A percentile compares a stretch with the other conserved stretches of the same genome.
Conservation (phyloP, 2,797 vertebrate species). For the Danio choprae region DNA sequence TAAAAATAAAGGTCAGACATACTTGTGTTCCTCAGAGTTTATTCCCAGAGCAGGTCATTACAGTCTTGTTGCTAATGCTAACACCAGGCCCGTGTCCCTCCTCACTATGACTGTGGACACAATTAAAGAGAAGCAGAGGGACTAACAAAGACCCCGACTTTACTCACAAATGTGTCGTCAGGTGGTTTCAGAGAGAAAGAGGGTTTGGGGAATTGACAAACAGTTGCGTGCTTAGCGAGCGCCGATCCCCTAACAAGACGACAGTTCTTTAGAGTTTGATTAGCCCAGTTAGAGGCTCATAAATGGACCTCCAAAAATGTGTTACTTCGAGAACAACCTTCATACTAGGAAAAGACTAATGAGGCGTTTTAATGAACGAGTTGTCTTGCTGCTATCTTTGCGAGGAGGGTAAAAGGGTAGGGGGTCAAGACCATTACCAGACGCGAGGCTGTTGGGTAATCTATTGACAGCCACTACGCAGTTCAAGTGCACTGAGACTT, state of each 20-base stretch:
- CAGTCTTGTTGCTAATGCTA: conserved; percentile 67
- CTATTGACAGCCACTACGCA: conserved; percentile 41
- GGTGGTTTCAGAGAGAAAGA: conserved; percentile 32
- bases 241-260: conserved; percentile 27
- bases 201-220: conserved; percentile 24
- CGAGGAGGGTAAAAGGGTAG: conserved; percentile 32
- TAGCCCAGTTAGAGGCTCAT: conserved; percentile 44
- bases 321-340: conserved; percentile 45
- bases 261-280: conserved; percentile 43
- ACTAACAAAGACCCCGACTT: conserved; percentile 27
- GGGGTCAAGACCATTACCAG: conserved; percentile 49
- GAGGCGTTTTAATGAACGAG: conserved; percentile 57
- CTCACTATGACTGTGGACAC: conserved; percentile 67
- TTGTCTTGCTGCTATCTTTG: conserved; percentile 45
- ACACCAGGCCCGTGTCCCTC: conserved; percentile 58
- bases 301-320: conserved; percentile 43
- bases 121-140: conserved; percentile 60
- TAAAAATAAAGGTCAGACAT: conserved; percentile 52
- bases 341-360: conserved; percentile 51
- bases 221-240: conserved; percentile 2
- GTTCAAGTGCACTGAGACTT: conserved; percentile 40
- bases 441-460: conserved; percentile 39
- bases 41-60: conserved; percentile 65
- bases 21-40: conserved; percentile 51
- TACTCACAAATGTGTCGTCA: conserved; percentile 27